Percentiles rank a stretch among this genome's conserved stretches.
These are phyloP conservation scores for Papilio xuthus DNA, from an alignment of 1,140 invertebrate species.

Conservation along the genomic window DNA sequence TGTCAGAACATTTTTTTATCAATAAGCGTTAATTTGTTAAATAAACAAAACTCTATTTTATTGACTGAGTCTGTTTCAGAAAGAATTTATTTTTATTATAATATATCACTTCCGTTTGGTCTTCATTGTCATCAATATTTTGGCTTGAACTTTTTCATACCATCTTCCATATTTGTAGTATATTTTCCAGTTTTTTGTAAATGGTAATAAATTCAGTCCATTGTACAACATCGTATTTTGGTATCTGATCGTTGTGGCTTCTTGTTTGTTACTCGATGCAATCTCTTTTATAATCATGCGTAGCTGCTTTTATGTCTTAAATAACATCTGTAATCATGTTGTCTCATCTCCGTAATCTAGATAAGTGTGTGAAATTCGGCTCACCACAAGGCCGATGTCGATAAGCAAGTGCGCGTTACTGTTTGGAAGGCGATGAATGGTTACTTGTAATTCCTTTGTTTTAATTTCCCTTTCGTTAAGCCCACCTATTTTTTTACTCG, in stretches of 20 bases:
- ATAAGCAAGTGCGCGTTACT: slow-evolving; percentile 50
- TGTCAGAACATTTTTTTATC: neutral
- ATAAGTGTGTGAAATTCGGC: slow-evolving; percentile 64
- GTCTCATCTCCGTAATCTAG: slow-evolving; percentile 61
- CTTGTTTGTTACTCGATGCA: neutral
- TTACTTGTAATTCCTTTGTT: slow-evolving; percentile 38
- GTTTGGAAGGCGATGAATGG: slow-evolving; percentile 17
- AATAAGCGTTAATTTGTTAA: neutral
- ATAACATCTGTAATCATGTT: slow-evolving; percentile 42
- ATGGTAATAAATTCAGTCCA: neutral
- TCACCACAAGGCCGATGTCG: slow-evolving; percentile 64
- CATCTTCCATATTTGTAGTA: neutral
- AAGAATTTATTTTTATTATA: no score
- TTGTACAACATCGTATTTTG: neutral
- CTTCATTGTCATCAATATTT: neutral
- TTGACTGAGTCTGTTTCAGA: neutral
- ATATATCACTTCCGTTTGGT: no score
- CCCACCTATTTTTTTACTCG: neutral
- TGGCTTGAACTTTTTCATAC: neutral
- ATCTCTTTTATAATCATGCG: neutral
- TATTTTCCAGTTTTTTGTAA: neutral
- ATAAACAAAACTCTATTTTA: neutral
- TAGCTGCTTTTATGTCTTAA: slow-evolving; percentile 37
- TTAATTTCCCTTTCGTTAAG: slow-evolving; percentile 12
- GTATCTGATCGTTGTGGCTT: neutral